Conservation (phyloP, 1,140 invertebrate species). For the Microplitis demolitor region DNA sequence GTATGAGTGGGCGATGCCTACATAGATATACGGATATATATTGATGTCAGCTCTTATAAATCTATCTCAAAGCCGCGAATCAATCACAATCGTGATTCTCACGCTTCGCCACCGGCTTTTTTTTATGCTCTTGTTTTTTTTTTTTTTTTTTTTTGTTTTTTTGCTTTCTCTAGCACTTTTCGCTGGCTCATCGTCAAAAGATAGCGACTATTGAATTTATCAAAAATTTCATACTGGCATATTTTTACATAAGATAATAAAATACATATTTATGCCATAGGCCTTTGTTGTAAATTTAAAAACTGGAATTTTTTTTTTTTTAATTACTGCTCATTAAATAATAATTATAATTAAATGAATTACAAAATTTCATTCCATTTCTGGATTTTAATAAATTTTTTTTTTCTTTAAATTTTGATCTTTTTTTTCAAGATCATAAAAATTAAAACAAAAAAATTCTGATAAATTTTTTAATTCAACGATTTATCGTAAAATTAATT, state of each 20-base stretch:
- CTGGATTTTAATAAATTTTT: background rate
- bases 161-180: background rate
- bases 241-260: too few relatives aligned
- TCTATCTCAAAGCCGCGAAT: background rate
- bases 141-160: too few relatives aligned
- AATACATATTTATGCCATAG: too few relatives aligned
- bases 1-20: background rate
- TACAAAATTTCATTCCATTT: too few relatives aligned
- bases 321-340: too few relatives aligned
- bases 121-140: background rate
- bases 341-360: background rate
- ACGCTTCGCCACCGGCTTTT: background rate
- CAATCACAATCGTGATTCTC: conserved; percentile 9
- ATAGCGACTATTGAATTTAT: too few relatives aligned
- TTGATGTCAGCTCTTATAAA: too few relatives aligned
- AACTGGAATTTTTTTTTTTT: background rate
- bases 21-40: conserved; percentile 2
- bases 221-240: too few relatives aligned
- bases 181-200: background rate
- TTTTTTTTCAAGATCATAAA: too few relatives aligned
- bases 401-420: background rate
- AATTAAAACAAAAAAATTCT: too few relatives aligned
- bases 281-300: background rate
- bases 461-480: too few relatives aligned
- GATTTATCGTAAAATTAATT: background rate